Base-by-base conservation (phyloP, 2,113 vertebrate genomes). In the Australoheros scitulus region DNA sequence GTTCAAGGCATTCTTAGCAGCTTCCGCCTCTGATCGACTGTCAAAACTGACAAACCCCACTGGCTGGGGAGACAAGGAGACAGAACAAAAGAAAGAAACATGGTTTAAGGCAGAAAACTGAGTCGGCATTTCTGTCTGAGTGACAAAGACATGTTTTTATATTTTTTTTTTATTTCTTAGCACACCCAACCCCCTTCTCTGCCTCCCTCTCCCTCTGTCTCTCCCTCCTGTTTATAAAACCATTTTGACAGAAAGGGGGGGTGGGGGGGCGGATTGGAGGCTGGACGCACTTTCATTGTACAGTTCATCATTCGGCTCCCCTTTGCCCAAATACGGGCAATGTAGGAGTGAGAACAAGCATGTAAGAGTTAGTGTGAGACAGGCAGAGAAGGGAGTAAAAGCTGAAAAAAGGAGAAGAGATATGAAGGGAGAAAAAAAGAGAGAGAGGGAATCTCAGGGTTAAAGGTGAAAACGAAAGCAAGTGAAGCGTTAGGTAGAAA, bases 11-110 rank as follows among this genome's bases (percentile, higher is more conserved):
- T 98, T 98, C 96, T 99, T 99, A n/a, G 98, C 98, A 76, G 96
- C 97, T 96, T 99, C 98, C 43, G 98, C 98, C 50, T 97, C 97
- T 94, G 97, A 96, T 88, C 97, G 96, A 90, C 97, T 98, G 96
- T 99, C 98, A 91, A 99, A 99, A 91, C 97, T 98, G 95, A 99
- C 98, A 96, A 99, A 99, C 82, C 98, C 98, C 93, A 99, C 97
- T n/a, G 97, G 98, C 98, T 99, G 87, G 80, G 91, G 91, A 94
- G 91, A 94, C 93, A 79, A 87, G 86, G 80, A 92, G 90, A 94
- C 84, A 94, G 91, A 92, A 93, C 81, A 93, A 89, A 91, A 92
- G 86, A 87, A 84, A 92, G 81, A 92, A 92, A 95, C 90, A 93
- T 82, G 89, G 88, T 92, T 94, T 92, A 93, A 90, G 91, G 92